These are phyloP conservation scores for Drosophila watanabei DNA, from an alignment of 1,140 invertebrate species.

Conservation along the genomic window DNA sequence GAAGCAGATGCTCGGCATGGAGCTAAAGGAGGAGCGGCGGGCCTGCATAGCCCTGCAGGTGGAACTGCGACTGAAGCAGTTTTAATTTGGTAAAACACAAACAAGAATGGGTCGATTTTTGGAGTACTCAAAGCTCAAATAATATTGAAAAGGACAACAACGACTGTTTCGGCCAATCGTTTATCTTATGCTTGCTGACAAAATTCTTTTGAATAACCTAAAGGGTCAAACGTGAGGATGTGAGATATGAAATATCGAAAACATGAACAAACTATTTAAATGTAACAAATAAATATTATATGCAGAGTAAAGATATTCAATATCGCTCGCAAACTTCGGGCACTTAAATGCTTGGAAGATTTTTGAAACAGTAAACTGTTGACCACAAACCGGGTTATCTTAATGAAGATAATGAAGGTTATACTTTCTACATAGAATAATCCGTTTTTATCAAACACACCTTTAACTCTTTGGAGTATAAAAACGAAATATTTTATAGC, in stretches of 20 bases:
- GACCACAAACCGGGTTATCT: background rate
- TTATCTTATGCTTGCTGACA: background rate
- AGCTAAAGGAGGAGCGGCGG: slow-evolving; percentile 89
- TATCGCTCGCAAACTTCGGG: background rate
- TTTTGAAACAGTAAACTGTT: background rate
- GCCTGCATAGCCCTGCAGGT: slow-evolving; percentile 89
- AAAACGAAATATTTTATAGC: background rate
- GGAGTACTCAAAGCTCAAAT: slow-evolving; percentile 15
- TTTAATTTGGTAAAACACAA: slow-evolving; percentile 57
- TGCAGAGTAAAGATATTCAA: slow-evolving; percentile 3
- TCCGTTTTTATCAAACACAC: background rate
- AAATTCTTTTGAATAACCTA: slow-evolving; percentile 1
- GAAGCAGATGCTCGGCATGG: slow-evolving; percentile 88
- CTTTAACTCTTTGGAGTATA: background rate
- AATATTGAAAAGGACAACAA: slow-evolving; percentile 17
- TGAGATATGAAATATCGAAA: slow-evolving; percentile 21
- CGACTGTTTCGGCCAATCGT: background rate
- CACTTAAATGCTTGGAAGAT: background rate
- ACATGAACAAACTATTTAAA: slow-evolving; percentile 11
- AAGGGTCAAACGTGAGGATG: background rate
- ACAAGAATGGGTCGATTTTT: slow-evolving; percentile 25
- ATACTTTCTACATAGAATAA: slow-evolving; percentile 6
- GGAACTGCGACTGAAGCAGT: slow-evolving; percentile 85
- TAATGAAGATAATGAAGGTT: background rate
- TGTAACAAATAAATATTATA: slow-evolving; percentile 2